Evolutionary conservation across 2,113 vertebrate species (phyloP), one percentile per base, ranked within the genome.

Genomic region (Erinaceus europaeus): DNA sequence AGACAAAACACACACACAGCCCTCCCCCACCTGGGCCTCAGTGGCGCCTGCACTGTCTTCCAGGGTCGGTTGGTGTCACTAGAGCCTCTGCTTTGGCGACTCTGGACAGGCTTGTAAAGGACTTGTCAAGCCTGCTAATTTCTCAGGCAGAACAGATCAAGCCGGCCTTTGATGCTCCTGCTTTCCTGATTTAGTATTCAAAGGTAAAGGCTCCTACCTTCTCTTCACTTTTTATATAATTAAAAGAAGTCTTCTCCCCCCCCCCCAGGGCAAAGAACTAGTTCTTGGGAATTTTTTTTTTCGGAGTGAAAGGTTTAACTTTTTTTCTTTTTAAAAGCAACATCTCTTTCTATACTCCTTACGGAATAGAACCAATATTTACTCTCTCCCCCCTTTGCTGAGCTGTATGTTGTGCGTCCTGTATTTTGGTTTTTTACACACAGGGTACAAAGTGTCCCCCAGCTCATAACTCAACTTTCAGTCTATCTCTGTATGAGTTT

Each of bases 21-120:
- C 78, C 21, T 36, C 38, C 27, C 69, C 42, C 27, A 34, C 17
- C 57, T 32, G 40, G 17, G 3, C 29, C 46, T 42, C n/a, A 27
- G 55, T 27, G 9, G 7, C 61, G 42, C 21, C 92, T 96, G 97
- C 96, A 90, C 29, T 97, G 94, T 78, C 53, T 86, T 55, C 50
- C 23, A 5, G 46, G 64, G 90, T 88, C 97, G 84, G 96, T 90
- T 92, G 97, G 96, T 96, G 96, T 97, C 97, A 94, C 95, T 84
- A 69, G 75, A 95, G 93, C 62, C 93, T 91, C 86, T 94, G 40
- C 68, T 46, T 94, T 91, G 78, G 86, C 52, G 11, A 20, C 46
- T 64, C 59, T n/a, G 73, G 79, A 34, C 71, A 59, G 1, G n/a
- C 27, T 36, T 52, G 71, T 48, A 36, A 62, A 84, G 82, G 57